Conservation (phyloP, 2,888 invertebrate genomes). For the Brenthis ino region DNA sequence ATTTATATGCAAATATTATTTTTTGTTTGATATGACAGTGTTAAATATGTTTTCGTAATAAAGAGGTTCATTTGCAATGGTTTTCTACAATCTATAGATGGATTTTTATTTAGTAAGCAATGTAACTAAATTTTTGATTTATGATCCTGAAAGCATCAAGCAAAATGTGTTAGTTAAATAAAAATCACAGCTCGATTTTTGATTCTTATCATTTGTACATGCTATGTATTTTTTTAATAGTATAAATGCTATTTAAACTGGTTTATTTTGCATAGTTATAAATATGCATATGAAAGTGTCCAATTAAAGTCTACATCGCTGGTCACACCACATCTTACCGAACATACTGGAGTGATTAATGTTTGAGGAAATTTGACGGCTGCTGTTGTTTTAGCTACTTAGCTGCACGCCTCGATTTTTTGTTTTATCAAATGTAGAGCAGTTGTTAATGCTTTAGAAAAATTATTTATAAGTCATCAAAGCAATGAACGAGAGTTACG, state of each 20-base stretch:
- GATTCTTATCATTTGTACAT: no score
- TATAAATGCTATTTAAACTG: not conserved
- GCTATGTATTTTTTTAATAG: no score
- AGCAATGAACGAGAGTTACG: constrained; percentile 24
- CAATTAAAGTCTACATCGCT: constrained; percentile 34
- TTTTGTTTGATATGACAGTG: no score
- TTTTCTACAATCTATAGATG: not conserved
- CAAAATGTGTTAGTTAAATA: no score
- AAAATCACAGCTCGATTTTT: no score
- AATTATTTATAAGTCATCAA: constrained; percentile 48
- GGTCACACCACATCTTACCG: constrained; percentile 64
- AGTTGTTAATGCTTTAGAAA: constrained; percentile 73
- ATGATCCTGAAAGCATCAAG: no score
- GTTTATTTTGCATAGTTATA: constrained; percentile 9
- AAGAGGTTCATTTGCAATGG: not conserved
- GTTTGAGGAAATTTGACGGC: constrained; percentile 80
- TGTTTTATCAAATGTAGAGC: constrained; percentile 68
- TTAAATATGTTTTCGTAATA: no score
- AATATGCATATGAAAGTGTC: not conserved
- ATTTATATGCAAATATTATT: no score
- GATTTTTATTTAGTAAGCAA: not conserved
- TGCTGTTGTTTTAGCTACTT: constrained; percentile 81
- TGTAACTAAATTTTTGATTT: not conserved
- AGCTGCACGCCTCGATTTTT: constrained; percentile 79
- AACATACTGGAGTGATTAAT: constrained; percentile 79